Evolutionary conservation across 1,140 invertebrate species (phyloP), one percentile per base, ranked within the genome.

Genomic region (Trichogramma pretiosum): DNA sequence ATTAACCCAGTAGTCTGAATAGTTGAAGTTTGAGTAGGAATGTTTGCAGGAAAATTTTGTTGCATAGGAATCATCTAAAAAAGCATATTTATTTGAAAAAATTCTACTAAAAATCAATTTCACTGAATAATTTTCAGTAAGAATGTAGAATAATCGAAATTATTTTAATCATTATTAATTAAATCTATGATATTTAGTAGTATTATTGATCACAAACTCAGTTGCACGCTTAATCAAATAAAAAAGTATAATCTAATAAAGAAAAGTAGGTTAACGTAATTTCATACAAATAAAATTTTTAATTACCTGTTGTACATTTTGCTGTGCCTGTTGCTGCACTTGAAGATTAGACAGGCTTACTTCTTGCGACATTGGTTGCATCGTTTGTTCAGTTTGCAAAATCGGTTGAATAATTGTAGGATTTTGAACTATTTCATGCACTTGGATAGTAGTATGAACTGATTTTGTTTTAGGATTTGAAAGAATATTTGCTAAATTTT

Each of bases 391-490:
- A 1, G 65, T 50, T 19, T 68, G 68, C 13, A 63, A 34, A 13
- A 57, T 23, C 14, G 63, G 49, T 26, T 52, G 50, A 18, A 47
- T 38, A 7, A 44, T 28, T 17, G 38, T 4, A 33, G 44, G 10
- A 30, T 50, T 58, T 9, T 48, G 41, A 37, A 50, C 48, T 24
- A 43, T 43, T 22, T 65, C 63, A 7, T 67, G 64, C 5, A 26
- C 55, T 19, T 56, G 56, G 24, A 58, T 21, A 42, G 63, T 58
- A 16, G 60, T 57, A 8, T 66, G 67, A 5, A 50, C 50, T 8
- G 64, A 61, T 43, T 71, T 72, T 3, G 67, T 62, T 51, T 72
- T 72, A 0, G 70, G 68, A 56, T 72, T 71, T 0, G 70, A 72
- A 8, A 72, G 45, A 51, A 72, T 72, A 44, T 72, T 71, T 1